Evolutionary conservation across 2,888 invertebrate genomes (phyloP), one percentile per base, ranked within the genome.

Genomic region (Caenorhabditis auriculariae): DNA sequence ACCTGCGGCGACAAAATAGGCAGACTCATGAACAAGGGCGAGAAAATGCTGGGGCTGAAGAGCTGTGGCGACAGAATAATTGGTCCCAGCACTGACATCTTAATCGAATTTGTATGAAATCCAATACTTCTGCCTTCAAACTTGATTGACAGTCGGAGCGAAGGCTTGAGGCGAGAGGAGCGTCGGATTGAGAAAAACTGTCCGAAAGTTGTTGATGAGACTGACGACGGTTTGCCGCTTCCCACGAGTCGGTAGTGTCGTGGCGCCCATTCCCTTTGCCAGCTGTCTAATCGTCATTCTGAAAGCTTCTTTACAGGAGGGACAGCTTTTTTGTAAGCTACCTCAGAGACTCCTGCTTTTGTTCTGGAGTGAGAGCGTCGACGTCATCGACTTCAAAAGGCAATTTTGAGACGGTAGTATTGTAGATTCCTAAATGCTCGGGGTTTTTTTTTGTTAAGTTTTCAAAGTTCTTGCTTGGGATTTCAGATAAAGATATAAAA

Each of bases 301-400:
- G 7, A 62, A 28, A 5, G n/a, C n/a, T n/a, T n/a, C n/a, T n/a
- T n/a, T n/a, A n/a, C n/a, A n/a, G n/a, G n/a, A n/a, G n/a, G n/a
- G n/a, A n/a, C n/a, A n/a, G n/a, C n/a, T n/a, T n/a, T n/a, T n/a
- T n/a, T n/a, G n/a, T n/a, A n/a, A n/a, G n/a, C n/a, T n/a, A 35
- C 37, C 39, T 60, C 28, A 69, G 17, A 2, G 70, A 60, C 27
- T 67, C 66, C 27, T 64, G 58, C 38, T 66, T 65, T 39, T 67
- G 63, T 19, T 60, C 60, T 4, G 54, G 39, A 0, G 58, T 54
- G 64, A 65, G 51, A 23, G 45, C 39, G 26, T 60, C 61, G 26
- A 72, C 66, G 29, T 62, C 62, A 6, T 71, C 53, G 7, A 74
- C 52, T 45, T 75, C 72, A 28, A 75, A 70, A 15, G 72, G 72